Percentiles rank a stretch among this genome's conserved stretches.
phyloP scores from a whole-genome alignment of 2,113 vertebrate genomes.

The Vicugna pacos region DNA sequence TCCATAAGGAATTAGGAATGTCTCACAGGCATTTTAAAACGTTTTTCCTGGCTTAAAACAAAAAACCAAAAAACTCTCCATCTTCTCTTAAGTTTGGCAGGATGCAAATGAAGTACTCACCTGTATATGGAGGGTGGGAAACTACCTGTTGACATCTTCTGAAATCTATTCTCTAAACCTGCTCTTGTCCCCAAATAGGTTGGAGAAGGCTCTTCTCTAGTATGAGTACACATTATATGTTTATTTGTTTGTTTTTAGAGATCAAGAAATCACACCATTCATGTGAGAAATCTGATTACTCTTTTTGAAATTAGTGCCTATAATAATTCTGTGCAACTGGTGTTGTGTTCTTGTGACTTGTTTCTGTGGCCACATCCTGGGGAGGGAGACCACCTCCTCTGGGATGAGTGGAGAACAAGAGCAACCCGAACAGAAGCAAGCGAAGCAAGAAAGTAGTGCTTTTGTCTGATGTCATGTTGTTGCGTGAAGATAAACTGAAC shows the following conservation, averaged over 20 bases:
- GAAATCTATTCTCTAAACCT: not conserved
- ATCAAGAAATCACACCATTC: not conserved
- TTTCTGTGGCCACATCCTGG: not conserved
- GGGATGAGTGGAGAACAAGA: not conserved
- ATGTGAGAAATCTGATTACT: not conserved
- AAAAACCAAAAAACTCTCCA: not conserved
- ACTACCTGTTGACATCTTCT: not conserved
- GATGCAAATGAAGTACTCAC: not conserved
- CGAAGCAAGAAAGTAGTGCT: not conserved
- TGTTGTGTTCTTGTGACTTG: not conserved
- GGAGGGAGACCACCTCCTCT: not conserved
- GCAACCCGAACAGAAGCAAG: not conserved
- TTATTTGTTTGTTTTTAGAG: not conserved
- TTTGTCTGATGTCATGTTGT: not conserved
- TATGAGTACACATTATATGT: not conserved
- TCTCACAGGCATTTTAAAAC: not conserved
- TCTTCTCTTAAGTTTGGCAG: not conserved
- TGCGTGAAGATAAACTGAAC: not conserved
- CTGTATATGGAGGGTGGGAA: not conserved
- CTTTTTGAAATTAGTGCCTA: not conserved
- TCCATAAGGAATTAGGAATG: not conserved
- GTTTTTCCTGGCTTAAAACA: not conserved
- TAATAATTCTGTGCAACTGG: not conserved
- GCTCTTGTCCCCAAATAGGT: rapidly evolving
- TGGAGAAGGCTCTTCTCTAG: not conserved